Evolutionary conservation across 2,888 invertebrate species (phyloP), one percentile per base, ranked within the genome.

Genomic region (Netelia fuscicornis): DNA sequence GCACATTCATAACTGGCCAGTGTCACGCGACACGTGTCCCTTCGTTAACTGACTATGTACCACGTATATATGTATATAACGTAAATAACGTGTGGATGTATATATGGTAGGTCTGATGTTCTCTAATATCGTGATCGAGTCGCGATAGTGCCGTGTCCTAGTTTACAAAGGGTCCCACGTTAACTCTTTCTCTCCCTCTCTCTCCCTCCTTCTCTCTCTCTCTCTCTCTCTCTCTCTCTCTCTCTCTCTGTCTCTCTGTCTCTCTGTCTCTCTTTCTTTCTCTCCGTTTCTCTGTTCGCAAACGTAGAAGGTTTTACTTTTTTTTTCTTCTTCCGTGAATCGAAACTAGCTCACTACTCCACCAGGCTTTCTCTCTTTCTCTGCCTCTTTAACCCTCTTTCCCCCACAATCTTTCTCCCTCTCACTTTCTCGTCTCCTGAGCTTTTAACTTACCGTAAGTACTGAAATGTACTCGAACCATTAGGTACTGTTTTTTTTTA

Each of bases 61-160:
- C 3, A 48, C 11, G 11, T 48, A 48, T 48, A 48, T 48, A 48
- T 48, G 11, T 10, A 48, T 48, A 48, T 48, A 48, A 11, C 20
- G 65, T 65, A 42, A 17, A 17, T 65, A 30, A 42, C 25, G 25
- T 52, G 48, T 30, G 37, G 10, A 6, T 48, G 13, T 48, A 48
- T 48, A 48, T 48, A 48, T 10, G 10, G n/a, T 20, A 70, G 48
- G 20, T 70, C 44, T n/a, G 30, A 70, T 60, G 78, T 84, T 85
- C 81, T 77, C 85, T 88, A 85, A 89, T 89, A 88, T 87, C 85
- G 84, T 83, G 87, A 89, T 89, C 87, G 88, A 88, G 84, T 88
- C 81, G 81, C 85, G 87, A 87, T 88, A 87, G 81, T 74, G 81
- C 82, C 71, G 83, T 83, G 87, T 77, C 81, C 87, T 82, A 87